Conservation (phyloP, 2,113 vertebrate species). For the Aegotheles bennettii region DNA sequence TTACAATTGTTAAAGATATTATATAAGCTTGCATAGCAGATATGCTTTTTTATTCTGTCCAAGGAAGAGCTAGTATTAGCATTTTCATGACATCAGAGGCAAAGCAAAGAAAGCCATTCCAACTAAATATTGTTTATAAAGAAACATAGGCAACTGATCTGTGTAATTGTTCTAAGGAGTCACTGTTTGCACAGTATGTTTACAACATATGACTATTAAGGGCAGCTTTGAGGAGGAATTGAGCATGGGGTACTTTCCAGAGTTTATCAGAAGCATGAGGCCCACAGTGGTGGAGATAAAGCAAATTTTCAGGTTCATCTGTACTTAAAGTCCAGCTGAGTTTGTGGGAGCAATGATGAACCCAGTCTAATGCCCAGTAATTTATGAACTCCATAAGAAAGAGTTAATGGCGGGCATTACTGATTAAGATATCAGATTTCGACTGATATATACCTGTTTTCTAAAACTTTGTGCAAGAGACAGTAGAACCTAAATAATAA, state of each 20-base stretch:
- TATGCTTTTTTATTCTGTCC: conserved; percentile 64
- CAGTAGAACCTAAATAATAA: background rate
- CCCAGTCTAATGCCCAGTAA: background rate
- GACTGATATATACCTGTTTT: background rate
- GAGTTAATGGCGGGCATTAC: background rate
- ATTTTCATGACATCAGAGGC: conserved; percentile 70
- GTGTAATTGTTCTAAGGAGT: conserved; percentile 57
- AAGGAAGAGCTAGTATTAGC: conserved; percentile 65
- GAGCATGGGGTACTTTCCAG: background rate
- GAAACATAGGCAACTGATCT: conserved; percentile 41
- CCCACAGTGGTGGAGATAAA: background rate
- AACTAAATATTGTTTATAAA: conserved; percentile 65
- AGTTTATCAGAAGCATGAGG: background rate
- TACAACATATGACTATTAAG: conserved; percentile 1
- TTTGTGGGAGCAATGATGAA: background rate
- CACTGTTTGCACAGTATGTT: conserved; percentile 57
- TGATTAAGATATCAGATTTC: background rate
- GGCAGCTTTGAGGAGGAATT: background rate
- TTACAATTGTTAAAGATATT: conserved; percentile 62
- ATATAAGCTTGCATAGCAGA: conserved; percentile 62
- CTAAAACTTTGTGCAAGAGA: background rate
- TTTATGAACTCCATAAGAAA: background rate
- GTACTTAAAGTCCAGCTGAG: background rate
- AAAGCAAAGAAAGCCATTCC: conserved; percentile 66
- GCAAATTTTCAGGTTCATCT: background rate